phyloP scores from a whole-genome alignment of 2,888 invertebrate species.

The Bimastos eiseni region DNA sequence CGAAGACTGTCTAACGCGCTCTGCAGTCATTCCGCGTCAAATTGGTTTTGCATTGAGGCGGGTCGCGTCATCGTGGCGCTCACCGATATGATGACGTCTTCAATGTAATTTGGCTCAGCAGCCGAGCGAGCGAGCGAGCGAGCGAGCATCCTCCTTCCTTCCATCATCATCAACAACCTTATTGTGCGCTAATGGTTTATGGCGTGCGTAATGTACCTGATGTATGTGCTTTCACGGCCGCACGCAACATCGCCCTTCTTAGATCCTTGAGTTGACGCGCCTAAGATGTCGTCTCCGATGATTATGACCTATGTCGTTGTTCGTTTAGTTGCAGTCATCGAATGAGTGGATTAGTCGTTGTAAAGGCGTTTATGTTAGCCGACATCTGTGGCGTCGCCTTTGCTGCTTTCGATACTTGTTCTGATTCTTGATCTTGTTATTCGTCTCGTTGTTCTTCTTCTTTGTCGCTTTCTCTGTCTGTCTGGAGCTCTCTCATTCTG shows the following conservation, averaged over 20 bases:
- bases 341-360: too few relatives aligned
- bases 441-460: neutral
- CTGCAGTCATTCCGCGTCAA: neutral
- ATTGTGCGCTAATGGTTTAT: conserved; percentile 21
- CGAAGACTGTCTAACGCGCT: neutral
- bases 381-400: too few relatives aligned
- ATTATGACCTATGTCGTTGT: too few relatives aligned
- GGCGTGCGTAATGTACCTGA: conserved; percentile 20
- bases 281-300: neutral
- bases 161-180: neutral
- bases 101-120: conserved; percentile 6
- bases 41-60: neutral
- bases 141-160: neutral
- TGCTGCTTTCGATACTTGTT: neutral
- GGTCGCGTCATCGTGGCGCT: neutral
- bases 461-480: neutral
- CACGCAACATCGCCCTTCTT: neutral
- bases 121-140: neutral
- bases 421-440: neutral
- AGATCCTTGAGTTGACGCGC: neutral
- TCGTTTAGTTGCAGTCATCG: neutral
- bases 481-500: too few relatives aligned
- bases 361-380: too few relatives aligned
- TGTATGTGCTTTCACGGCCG: neutral
- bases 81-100: neutral